Conservation (phyloP, 2,888 invertebrate genomes). For the Cinara cedri region DNA sequence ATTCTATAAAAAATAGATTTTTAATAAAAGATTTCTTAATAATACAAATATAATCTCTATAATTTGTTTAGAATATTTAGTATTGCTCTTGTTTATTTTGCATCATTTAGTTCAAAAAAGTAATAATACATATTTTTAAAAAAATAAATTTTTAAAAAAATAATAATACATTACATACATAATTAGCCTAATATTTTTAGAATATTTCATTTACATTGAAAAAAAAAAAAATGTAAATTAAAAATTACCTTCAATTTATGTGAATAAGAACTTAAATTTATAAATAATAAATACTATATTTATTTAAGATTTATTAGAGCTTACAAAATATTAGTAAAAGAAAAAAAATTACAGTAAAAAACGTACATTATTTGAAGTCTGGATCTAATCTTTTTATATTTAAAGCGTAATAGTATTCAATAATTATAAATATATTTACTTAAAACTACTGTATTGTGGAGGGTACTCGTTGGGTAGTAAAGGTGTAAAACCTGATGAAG, state of each 20-base stretch:
- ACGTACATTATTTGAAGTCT: background rate
- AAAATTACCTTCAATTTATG: too few species aligned
- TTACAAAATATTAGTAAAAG: too few species aligned
- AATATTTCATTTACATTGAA: too few species aligned
- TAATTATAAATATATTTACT: background rate
- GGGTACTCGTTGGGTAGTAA: conserved; percentile 45
- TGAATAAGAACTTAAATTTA: background rate
- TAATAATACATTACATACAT: background rate
- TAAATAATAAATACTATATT: conserved; percentile 1
- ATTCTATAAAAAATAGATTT: conserved; percentile 1
- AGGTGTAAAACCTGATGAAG: conserved; percentile 33
- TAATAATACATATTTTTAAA: background rate
- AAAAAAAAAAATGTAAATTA: too few species aligned
- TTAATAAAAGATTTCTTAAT: conserved; percentile 23
- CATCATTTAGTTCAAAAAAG: background rate
- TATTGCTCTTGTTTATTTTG: background rate
- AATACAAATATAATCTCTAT: conserved; percentile 1
- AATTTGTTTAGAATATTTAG: background rate
- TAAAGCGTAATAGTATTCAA: background rate
- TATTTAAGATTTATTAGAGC: background rate
- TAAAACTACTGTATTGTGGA: background rate
- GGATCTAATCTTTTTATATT: background rate
- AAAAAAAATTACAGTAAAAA: background rate
- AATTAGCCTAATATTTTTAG: background rate
- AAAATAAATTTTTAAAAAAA: conserved; percentile 1